These are phyloP conservation scores for Eremophila alpestris DNA, from an alignment of 2,797 vertebrate species.

Conservation along the genomic window DNA sequence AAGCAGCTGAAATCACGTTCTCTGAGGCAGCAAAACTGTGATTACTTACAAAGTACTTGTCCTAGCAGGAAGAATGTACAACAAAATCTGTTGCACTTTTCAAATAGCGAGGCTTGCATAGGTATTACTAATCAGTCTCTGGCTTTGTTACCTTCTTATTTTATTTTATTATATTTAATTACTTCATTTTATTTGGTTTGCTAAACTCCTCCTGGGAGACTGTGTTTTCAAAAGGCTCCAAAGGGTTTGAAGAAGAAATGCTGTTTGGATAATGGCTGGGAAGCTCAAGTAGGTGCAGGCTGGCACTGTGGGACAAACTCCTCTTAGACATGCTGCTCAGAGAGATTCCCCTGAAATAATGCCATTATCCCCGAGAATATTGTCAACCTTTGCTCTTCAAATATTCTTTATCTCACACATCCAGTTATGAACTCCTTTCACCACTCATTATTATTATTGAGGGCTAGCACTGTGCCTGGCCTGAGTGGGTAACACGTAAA, in stretches of 20 bases:
- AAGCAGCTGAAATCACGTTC: not conserved
- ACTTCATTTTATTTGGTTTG: not conserved
- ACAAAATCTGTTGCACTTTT: not conserved
- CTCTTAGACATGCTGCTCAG: not conserved
- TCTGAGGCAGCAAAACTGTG: not conserved
- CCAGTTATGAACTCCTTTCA: slow-evolving; percentile 39
- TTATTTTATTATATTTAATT: not conserved
- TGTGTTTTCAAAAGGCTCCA: not conserved
- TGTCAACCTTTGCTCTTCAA: slow-evolving; percentile 25
- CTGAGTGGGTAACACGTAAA: not conserved
- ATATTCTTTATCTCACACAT: slow-evolving; percentile 1
- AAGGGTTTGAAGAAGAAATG: not conserved
- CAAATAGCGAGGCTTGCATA: not conserved
- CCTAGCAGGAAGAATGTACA: not conserved
- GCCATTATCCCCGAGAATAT: not conserved
- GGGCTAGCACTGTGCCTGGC: not conserved
- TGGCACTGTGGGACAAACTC: not conserved
- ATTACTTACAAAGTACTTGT: not conserved
- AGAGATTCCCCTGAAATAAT: slow-evolving; percentile 5
- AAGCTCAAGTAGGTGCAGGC: not conserved
- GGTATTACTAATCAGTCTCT: not conserved
- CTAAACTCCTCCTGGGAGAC: not conserved
- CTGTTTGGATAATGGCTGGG: not conserved
- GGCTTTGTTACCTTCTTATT: not conserved
- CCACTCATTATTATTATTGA: slow-evolving; percentile 25